Evolutionary conservation across 1,140 invertebrate genomes (phyloP), one percentile per base, ranked within the genome.

Genomic region (Ips nitidus): DNA sequence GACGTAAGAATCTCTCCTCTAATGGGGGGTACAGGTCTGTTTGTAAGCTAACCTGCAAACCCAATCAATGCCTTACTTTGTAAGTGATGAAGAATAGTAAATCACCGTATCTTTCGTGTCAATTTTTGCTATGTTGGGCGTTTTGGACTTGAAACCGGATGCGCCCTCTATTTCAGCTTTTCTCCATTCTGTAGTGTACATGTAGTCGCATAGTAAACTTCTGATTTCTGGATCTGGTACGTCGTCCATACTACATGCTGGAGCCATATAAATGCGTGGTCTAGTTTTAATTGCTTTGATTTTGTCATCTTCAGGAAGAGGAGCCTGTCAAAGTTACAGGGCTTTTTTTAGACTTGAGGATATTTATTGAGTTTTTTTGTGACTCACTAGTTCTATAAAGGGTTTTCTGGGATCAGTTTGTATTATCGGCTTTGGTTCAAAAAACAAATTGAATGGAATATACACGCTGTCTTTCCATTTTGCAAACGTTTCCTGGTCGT

Each of bases 171-270:
- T 67, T 66, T 75, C 70, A 8, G 70, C 71, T 59, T 67, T 72
- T 60, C 71, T 69, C 70, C 70, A 75, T 45, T 78, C 77, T 36
- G 77, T 75, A 22, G 71, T 78, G 58, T 80, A 80, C 62, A 74
- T 73, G 56, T 74, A 71, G 1, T 75, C 53, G 40, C 71, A 69
- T 4, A 80, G 40, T 4, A 76, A 3, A 5, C 79, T 64, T 58
- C 80, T 72, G 8, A 79, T 78, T 45, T 80, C 66, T 57, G 74
- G 69, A 71, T 84, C 80, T 2, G 74, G 73, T 1, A 84, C 75
- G 58, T 86, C 80, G 55, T 86, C 84, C 67, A 85, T 77, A 71
- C 81, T 81, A 7, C 85, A 77, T 2, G 81, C 81, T 1, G 83
- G 83, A 0, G 81, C 78, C 77, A 84, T 81, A 42, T 81, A 80